These are phyloP conservation scores for Jacana jacana DNA, from an alignment of 2,113 vertebrate species.

Conservation along the genomic window DNA sequence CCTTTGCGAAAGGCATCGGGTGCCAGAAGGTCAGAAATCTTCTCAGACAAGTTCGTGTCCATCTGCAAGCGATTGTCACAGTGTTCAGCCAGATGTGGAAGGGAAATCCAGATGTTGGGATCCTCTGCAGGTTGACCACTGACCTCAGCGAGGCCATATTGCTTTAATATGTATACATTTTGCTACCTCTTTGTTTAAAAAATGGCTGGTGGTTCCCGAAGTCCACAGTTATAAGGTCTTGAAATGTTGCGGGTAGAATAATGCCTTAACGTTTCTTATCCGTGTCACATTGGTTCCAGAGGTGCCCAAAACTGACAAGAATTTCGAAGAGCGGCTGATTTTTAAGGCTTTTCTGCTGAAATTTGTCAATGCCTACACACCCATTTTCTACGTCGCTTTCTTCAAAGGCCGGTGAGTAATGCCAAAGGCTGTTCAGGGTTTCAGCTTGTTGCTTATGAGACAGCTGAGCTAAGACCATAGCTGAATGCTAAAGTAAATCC, in stretches of 20 bases:
- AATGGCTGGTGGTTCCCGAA: not conserved
- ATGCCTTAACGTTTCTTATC: not conserved
- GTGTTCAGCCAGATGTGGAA: not conserved
- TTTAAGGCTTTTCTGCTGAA: slow-evolving; percentile 96
- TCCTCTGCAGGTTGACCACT: not conserved
- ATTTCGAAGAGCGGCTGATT: slow-evolving; percentile 92
- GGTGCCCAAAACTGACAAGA: slow-evolving; percentile 98
- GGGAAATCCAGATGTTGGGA: not conserved
- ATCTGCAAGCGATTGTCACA: not conserved
- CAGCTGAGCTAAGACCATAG: not conserved
- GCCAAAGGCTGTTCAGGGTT: not conserved
- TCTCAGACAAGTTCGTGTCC: not conserved
- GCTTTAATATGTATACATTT: not conserved
- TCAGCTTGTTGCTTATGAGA: not conserved
- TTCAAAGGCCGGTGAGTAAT: slow-evolving; percentile 92
- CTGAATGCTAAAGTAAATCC: not conserved
- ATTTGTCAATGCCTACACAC: slow-evolving; percentile 96
- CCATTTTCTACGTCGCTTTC: slow-evolving; percentile 97
- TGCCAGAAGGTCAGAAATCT: not conserved
- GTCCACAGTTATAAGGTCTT: not conserved
- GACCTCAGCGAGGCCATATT: not conserved
- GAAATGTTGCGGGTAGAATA: not conserved
- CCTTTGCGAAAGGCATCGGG: not conserved
- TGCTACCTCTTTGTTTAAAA: not conserved
- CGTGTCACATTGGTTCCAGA: slow-evolving; percentile 73